Evolutionary conservation across 2,888 invertebrate species (phyloP).

Genomic region (Lasius platythorax): DNA sequence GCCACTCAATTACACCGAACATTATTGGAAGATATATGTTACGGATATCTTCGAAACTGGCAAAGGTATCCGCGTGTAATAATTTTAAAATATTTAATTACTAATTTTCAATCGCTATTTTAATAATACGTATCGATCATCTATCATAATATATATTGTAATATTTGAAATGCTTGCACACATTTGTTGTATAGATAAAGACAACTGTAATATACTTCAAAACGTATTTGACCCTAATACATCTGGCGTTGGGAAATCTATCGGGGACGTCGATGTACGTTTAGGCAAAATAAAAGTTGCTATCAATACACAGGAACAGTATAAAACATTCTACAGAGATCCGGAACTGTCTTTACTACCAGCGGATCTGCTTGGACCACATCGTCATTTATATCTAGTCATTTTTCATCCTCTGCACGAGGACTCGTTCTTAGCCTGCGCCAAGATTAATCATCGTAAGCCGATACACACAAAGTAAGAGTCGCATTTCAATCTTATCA

Average conservation of each 20-base stretch:
- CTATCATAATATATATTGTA: background rate
- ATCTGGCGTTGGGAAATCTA: conserved; percentile 89
- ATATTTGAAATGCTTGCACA: background rate
- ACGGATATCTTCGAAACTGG: conserved; percentile 95
- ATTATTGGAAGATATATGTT: conserved; percentile 95
- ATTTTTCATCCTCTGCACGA: conserved; percentile 92
- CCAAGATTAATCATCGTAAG: conserved; percentile 91
- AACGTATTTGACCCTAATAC: conserved; percentile 94
- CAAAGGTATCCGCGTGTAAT: conserved; percentile 83
- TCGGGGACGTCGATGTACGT: conserved; percentile 93
- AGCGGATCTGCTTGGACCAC: conserved; percentile 91
- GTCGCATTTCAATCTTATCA: background rate
- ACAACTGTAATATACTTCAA: conserved; percentile 94
- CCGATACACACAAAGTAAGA: conserved; percentile 91
- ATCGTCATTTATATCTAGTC: conserved; percentile 93
- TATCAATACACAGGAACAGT: conserved; percentile 87
- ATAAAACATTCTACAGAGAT: conserved; percentile 90
- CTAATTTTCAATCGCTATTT: background rate
- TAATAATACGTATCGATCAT: background rate
- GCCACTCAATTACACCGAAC: conserved; percentile 89
- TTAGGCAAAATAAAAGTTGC: conserved; percentile 92
- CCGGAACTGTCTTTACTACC: conserved; percentile 91
- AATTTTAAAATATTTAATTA: background rate
- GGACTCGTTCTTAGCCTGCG: conserved; percentile 93
- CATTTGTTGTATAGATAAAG: conserved; percentile 78